Evolutionary conservation across 2,113 vertebrate species (phyloP), one percentile per base, ranked within the genome.

Genomic region (Panurus biarmicus): DNA sequence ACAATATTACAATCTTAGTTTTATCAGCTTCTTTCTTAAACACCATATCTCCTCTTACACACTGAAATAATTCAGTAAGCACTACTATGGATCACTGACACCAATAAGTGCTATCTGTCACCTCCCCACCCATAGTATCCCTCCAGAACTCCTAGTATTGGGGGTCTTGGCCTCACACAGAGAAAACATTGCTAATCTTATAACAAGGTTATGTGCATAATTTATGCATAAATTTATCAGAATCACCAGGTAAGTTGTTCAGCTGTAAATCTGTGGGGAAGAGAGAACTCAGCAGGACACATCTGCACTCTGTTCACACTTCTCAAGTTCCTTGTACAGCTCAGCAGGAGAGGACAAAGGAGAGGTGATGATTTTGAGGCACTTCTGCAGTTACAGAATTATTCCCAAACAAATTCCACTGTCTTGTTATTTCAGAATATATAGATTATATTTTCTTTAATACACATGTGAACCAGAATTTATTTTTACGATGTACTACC

Each of bases 41-140:
- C 4, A 66, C 5, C 0, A 0, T 35, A 33, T 77, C 29, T 35
- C 28, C 11, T 62, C 64, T 85, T 70, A 66, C 18, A 42, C 0
- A 0, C 35, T 2, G 9, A 54, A 89, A 76, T 73, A 61, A 29
- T 69, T 73, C 15, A 38, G 6, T 28, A 25, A 33, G 53, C 7
- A 24, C 20, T 47, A 20, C 10, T 6, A 25, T 13, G 87, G 57
- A 33, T 25, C 64, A 28, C 36, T 23, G 44, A 66, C 67, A 76
- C 42, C 44, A 47, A 0, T 22, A 54, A 61, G 12, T 64, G 45
- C 31, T 70, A 12, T 50, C 28, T 88, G 31, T 57, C 36, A 28
- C n/a, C 24, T 82, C 42, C 36, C 31, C 62, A 44, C 20, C 58
- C 15, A 12, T 31, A 36, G 17, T n/a, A 67, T 67, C 6, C 22